Evolutionary conservation across 2,888 invertebrate genomes (phyloP).

Genomic region (Nephrotoma flavescens): DNA sequence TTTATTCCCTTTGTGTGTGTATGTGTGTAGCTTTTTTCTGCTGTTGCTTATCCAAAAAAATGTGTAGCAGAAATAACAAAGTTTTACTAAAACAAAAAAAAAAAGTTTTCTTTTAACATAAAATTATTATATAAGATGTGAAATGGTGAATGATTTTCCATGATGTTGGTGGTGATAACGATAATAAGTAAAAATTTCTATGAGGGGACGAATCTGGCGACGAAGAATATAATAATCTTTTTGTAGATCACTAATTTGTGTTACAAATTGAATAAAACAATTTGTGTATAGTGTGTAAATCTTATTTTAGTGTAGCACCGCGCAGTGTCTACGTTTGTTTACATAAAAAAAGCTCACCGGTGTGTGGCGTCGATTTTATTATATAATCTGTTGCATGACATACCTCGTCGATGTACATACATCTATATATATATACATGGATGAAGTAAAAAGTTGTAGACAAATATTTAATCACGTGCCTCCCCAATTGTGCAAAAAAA

Average conservation of each 20-base stretch:
- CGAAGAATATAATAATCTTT: background rate
- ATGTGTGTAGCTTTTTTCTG: background rate
- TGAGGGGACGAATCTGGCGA: background rate
- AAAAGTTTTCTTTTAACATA: background rate
- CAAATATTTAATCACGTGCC: background rate
- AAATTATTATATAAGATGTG: background rate
- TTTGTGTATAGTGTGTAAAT: background rate
- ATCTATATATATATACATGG: no score
- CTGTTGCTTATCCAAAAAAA: background rate
- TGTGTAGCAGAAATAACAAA: background rate
- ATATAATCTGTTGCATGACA: background rate
- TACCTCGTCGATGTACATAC: background rate
- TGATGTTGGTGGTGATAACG: background rate
- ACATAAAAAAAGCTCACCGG: background rate
- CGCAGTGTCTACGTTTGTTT: background rate
- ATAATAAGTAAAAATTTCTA: background rate
- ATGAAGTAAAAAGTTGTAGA: background rate
- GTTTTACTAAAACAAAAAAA: background rate
- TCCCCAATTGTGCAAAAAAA: background rate
- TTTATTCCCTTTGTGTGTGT: background rate
- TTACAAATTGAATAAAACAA: background rate
- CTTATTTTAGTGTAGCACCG: background rate
- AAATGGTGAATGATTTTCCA: background rate
- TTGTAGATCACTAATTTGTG: background rate
- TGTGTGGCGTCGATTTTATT: background rate